Evolutionary conservation across 1,140 invertebrate species (phyloP), one percentile per base, ranked within the genome.

Genomic region (Lineus longissimus): DNA sequence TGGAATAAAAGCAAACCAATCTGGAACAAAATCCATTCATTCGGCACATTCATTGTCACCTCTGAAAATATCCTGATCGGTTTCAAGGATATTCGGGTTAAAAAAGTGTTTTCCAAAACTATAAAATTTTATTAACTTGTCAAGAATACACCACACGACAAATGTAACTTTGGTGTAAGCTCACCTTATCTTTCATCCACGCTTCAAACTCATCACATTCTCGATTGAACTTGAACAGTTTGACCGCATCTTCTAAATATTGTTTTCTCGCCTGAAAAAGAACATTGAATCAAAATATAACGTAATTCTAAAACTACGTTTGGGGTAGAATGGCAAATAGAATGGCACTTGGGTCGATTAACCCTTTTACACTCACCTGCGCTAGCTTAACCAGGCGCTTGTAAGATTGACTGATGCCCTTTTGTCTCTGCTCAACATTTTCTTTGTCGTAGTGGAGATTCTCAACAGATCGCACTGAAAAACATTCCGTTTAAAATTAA

Each of bases 171-270:
- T 36, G 33, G 6, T 36, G 33, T 36, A 36, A 7, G 59, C 65
- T 36, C 66, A 82, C 79, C 76, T 95, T 97, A 62, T 98, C 95
- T 72, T 90, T 90, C 74, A 98, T 95, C 96, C 96, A 98, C 67
- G 90, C 89, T 81, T 97, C 95, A 79, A 98, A 97, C 78, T 97
- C 94, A 75, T 97, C 94, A 83, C 95, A 98, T 77, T 98, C 95
- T n/a, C 91, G 87, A 79, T 95, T 95, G 84, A 98, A 98, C 31
- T 89, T 90, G 79, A 94, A 97, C 19, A 98, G 83, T 66, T 91
- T 87, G 62, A 97, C 94, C 0, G 95, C 90, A 78, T 98, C 95
- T 70, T 95, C 92, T 11, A 98, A 83, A 30, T 94, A 86, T 0
- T 89, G 87, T 65, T 91, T 88, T 0, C 95, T 86, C 6, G 74